A percentile compares a stretch with the other conserved stretches of the same genome.
These are phyloP conservation scores for Meta bourneti DNA, from an alignment of 2,888 invertebrate species.

Conservation along the genomic window DNA sequence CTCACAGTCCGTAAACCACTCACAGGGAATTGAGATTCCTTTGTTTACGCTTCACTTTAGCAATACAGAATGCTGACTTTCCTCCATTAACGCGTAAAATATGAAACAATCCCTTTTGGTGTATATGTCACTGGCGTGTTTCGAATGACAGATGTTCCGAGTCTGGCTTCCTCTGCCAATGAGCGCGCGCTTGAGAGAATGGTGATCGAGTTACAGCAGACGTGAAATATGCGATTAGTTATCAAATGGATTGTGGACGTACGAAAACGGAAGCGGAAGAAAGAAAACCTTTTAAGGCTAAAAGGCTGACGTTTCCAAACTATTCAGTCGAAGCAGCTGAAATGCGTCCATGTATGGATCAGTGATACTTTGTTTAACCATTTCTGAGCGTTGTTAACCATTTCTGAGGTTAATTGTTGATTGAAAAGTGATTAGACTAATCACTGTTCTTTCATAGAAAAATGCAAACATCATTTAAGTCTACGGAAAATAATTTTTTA, in stretches of 20 bases:
- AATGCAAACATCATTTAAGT: no score
- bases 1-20: background rate
- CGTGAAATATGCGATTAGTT: background rate
- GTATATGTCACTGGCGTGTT: background rate
- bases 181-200: background rate
- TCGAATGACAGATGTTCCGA: background rate
- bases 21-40: background rate
- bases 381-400: no score
- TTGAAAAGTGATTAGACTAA: no score
- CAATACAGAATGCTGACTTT: background rate
- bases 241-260: slow-evolving; percentile 1
- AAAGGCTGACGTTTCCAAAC: background rate
- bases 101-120: background rate
- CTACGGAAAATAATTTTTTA: no score
- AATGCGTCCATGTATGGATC: slow-evolving; percentile 24
- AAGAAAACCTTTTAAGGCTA: slow-evolving; percentile 55
- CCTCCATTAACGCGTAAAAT: background rate
- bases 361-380: no score
- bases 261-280: slow-evolving; percentile 23
- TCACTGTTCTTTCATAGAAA: no score
- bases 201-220: slow-evolving; percentile 4
- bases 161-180: background rate
- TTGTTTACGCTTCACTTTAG: background rate
- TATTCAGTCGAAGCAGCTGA: slow-evolving; percentile 5
- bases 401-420: no score